These are phyloP conservation scores for Philonicus albiceps DNA, from an alignment of 2,888 invertebrate genomes.

Conservation along the genomic window DNA sequence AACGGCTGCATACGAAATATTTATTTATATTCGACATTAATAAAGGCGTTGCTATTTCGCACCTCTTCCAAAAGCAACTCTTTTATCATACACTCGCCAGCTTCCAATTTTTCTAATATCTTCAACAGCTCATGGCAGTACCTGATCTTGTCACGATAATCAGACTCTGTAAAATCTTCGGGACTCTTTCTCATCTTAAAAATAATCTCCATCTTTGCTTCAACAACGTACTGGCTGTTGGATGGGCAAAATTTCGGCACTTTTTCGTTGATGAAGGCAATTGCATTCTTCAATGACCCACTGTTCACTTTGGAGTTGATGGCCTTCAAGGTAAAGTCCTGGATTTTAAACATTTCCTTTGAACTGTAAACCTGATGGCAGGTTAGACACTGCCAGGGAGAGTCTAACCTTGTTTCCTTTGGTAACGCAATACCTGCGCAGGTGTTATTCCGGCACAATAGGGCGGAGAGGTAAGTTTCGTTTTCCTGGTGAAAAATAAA, in stretches of 20 bases:
- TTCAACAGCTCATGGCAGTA: conserved; percentile 61
- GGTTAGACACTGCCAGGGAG: conserved; percentile 73
- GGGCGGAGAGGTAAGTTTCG: conserved; percentile 59
- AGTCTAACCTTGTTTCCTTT: conserved; percentile 67
- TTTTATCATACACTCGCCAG: conserved; percentile 61
- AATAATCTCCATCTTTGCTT: conserved; percentile 62
- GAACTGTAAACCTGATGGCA: conserved; percentile 64
- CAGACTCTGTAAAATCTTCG: conserved; percentile 56
- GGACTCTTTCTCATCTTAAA: conserved; percentile 59
- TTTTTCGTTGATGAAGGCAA: conserved; percentile 60
- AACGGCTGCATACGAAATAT: background rate
- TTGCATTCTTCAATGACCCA: conserved; percentile 59
- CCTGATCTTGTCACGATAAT: conserved; percentile 57
- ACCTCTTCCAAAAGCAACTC: conserved; percentile 60
- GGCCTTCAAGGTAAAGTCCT: conserved; percentile 59
- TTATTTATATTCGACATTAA: background rate
- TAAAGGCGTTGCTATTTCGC: background rate
- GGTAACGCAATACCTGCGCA: conserved; percentile 65
- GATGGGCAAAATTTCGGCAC: conserved; percentile 60
- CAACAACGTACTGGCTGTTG: conserved; percentile 60
- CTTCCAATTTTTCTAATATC: conserved; percentile 58
- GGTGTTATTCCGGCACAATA: conserved; percentile 64
- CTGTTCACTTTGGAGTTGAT: conserved; percentile 58
- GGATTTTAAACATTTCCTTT: conserved; percentile 59
- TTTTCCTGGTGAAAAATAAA: conserved; percentile 55